phyloP scores from a whole-genome alignment of 2,797 vertebrate species.

The Gymnothorax javanicus region DNA sequence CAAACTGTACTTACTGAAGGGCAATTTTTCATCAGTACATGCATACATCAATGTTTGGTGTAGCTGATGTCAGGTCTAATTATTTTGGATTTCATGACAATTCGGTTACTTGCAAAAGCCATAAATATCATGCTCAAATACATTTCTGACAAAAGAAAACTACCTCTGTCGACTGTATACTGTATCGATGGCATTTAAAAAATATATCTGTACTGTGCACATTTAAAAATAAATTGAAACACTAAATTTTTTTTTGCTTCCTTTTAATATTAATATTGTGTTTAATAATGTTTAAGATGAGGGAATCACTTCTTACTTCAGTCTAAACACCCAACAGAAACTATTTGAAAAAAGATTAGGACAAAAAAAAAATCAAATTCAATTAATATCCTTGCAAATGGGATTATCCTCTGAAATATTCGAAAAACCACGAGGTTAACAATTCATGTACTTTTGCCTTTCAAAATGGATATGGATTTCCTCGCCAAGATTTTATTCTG shows the following conservation, averaged over 20 bases:
- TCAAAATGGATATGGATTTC: neutral
- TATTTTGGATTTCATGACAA: neutral
- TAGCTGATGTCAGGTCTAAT: neutral
- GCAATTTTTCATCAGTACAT: neutral
- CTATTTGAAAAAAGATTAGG: neutral
- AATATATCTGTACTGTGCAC: constrained; percentile 6
- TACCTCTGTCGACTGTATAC: constrained; percentile 21
- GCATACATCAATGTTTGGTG: neutral
- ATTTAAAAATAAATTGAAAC: neutral
- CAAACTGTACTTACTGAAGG: neutral
- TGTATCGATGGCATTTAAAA: neutral
- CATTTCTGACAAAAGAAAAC: constrained; percentile 13
- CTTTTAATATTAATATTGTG: neutral
- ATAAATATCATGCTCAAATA: neutral
- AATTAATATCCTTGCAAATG: neutral
- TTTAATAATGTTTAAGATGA: neutral
- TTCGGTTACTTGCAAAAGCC: neutral
- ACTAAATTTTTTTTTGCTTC: neutral
- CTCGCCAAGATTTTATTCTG: neutral
- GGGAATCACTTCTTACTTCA: neutral
- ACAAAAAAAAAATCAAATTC: neutral
- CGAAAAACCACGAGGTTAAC: neutral
- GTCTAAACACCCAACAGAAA: neutral
- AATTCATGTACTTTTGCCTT: neutral
- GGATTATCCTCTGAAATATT: neutral